phyloP scores from a whole-genome alignment of 2,888 invertebrate genomes.

The Rugalucina vietnamica region DNA sequence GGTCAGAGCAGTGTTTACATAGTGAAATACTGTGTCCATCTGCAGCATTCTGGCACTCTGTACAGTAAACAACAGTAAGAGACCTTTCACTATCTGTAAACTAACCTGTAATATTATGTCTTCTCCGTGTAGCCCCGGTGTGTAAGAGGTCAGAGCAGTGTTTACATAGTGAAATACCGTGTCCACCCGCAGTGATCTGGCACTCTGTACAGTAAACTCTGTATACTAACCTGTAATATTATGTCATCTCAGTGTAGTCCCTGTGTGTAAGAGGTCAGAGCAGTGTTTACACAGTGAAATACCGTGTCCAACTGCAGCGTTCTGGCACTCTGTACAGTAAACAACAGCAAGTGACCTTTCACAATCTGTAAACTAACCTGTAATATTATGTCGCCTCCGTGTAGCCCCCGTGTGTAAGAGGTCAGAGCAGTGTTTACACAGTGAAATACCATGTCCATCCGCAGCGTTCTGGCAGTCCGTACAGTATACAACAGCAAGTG shows the following conservation, averaged over 20 bases:
- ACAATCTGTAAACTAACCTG: conserved; percentile 58
- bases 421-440: conserved; percentile 62
- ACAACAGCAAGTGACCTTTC: conserved; percentile 56
- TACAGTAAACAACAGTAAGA: too few species aligned
- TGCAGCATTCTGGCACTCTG: too few species aligned
- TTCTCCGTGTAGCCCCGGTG: too few species aligned
- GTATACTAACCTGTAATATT: conserved; percentile 22
- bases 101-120: too few species aligned
- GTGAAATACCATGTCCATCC: conserved; percentile 41
- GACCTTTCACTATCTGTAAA: too few species aligned
- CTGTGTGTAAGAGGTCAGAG: conserved; percentile 59
- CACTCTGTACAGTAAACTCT: too few species aligned
- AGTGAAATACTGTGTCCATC: too few species aligned
- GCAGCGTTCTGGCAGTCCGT: conserved; percentile 55
- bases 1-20: too few species aligned
- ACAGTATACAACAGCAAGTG: conserved; percentile 62
- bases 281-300: conserved; percentile 60
- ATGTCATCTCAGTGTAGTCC: conserved; percentile 46
- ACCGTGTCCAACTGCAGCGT: conserved; percentile 27
- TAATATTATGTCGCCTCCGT: conserved; percentile 18
- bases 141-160: too few species aligned
- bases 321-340: conserved; percentile 65
- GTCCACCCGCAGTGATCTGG: too few species aligned
- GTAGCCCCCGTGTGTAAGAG: conserved; percentile 62
- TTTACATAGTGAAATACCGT: too few species aligned